Base-by-base conservation (phyloP, 1,140 invertebrate genomes). In the Papilio glaucus region DNA sequence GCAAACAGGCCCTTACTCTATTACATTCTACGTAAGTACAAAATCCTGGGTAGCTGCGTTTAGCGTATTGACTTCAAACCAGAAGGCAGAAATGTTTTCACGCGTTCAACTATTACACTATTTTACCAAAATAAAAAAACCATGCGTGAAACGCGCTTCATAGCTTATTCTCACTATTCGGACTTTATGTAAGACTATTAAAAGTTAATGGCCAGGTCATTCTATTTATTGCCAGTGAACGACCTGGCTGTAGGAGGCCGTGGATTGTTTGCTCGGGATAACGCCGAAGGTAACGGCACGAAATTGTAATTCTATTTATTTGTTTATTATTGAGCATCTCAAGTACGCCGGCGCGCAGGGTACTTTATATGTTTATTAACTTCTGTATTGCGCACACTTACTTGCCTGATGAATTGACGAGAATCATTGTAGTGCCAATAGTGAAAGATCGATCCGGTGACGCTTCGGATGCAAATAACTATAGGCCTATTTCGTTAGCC, bases 131-230 rank as follows among this genome's bases (percentile, higher is more conserved):
- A 57, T 21, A 57, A 57, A 57, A 45, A 53, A 57, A 12, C 62
- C 33, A 65, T 15, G 4, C 62, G 38, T 65, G 33, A 41, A 39
- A 41, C 33, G 33, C 38, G 62, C 18, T 38, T 15, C 15, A 65
- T 65, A 15, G 33, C 33, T 63, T 38, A 41, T 65, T 65, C 33
- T 38, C 33, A 67, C 63, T 67, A 67, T 45, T 67, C 37, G 21
- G 38, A 41, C 39, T 67, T 67, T 45, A 67, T 41, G 37, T n/a
- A 24, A 21, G 15, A 67, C 63, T 67, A 67, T 67, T 67, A 67
- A 67, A 67, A 67, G 37, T 67, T 67, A 67, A 67, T 67, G 39
- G 63, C 21, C 63, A 67, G 39, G 39, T 67, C 37, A 67, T 67
- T 67, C 45, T 41, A 67, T 67, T 41, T 67, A 67, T 67, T 67